Conservation (phyloP, 1,140 invertebrate species). For the Drosophila punjabiensis region DNA sequence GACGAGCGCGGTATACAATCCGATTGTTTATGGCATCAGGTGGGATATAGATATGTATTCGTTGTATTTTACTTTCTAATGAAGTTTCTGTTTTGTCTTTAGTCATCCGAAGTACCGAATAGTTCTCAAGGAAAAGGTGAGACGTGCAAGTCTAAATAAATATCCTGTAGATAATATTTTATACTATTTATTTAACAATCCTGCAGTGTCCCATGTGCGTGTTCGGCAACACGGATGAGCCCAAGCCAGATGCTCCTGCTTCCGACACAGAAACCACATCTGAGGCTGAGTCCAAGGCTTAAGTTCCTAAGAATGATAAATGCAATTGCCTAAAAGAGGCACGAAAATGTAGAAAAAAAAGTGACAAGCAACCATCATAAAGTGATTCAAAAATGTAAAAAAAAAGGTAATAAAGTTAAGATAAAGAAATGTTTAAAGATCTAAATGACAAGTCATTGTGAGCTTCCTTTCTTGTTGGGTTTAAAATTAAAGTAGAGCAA, state of each 20-base stretch:
- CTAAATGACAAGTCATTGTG: neutral
- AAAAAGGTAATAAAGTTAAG: conserved; percentile 30
- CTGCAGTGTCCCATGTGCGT: conserved; percentile 88
- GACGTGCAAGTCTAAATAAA: neutral
- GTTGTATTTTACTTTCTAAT: neutral
- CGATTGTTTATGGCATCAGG: conserved; percentile 93
- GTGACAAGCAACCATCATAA: conserved; percentile 28
- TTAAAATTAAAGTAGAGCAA: conserved; percentile 1
- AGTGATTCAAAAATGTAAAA: conserved; percentile 56
- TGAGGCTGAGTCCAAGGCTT: conserved; percentile 78
- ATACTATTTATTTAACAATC: neutral
- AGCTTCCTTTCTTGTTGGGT: neutral
- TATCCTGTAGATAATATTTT: neutral
- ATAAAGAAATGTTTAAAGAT: neutral
- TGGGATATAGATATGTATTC: conserved; percentile 57
- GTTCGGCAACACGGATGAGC: conserved; percentile 85
- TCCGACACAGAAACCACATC: conserved; percentile 85
- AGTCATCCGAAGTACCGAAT: conserved; percentile 92
- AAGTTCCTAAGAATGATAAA: neutral
- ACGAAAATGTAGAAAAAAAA: conserved; percentile 55
- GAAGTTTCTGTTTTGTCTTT: neutral
- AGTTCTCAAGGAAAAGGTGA: conserved; percentile 88
- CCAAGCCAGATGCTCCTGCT: conserved; percentile 83
- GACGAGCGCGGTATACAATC: conserved; percentile 92
- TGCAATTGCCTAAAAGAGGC: conserved; percentile 59